Percentiles rank a stretch among this genome's conserved stretches.
Evolutionary conservation across 2,113 vertebrate species (phyloP).

Genomic region (Erpornis zantholeuca): DNA sequence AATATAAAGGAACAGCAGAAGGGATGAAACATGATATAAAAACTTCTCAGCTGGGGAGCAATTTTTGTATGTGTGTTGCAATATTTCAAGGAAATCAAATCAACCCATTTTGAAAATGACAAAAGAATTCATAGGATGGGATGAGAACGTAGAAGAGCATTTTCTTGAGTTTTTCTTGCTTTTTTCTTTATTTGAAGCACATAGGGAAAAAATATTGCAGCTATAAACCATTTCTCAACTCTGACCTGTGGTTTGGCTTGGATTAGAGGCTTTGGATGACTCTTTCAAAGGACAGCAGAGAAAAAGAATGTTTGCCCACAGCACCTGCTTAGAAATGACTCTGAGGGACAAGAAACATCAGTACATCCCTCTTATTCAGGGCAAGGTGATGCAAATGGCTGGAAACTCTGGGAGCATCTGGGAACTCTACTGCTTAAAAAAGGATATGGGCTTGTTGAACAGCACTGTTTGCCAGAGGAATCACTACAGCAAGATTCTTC

Average conservation of each 20-base stretch:
- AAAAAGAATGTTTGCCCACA: neutral
- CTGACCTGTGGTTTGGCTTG: neutral
- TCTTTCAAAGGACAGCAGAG: neutral
- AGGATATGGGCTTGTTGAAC: neutral
- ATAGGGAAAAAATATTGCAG: neutral
- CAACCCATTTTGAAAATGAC: conserved; percentile 10
- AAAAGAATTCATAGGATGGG: neutral
- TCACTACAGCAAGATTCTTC: neutral
- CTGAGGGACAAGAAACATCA: neutral
- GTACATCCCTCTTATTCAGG: neutral
- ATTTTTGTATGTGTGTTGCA: conserved; percentile 20
- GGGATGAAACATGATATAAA: conserved; percentile 42
- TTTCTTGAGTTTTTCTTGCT: neutral
- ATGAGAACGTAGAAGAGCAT: neutral
- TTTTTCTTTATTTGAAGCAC: neutral
- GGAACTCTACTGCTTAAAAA: neutral
- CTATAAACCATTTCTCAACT: neutral
- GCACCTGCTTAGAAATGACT: neutral
- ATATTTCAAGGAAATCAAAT: conserved; percentile 51
- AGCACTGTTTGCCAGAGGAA: neutral
- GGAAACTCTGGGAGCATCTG: neutral
- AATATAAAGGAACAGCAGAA: neutral
- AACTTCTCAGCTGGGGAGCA: conserved; percentile 37
- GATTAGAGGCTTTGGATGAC: neutral
- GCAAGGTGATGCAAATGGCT: neutral